Base-by-base conservation (phyloP, 2,888 invertebrate species). In the Kryphioiulus occultus region DNA sequence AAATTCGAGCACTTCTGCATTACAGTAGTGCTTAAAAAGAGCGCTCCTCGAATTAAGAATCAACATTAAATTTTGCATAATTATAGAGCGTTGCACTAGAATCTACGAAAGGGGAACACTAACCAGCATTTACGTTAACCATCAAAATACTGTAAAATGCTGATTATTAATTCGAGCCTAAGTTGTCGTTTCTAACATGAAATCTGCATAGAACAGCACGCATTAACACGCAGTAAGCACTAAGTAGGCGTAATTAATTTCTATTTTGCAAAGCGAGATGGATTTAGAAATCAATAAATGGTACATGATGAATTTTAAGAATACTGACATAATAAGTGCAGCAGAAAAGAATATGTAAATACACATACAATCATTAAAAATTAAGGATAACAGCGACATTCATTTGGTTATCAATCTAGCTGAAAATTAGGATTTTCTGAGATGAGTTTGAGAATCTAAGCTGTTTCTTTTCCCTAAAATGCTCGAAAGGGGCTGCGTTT, bases 11-110 rank as follows among this genome's bases (percentile, higher is more conserved):
- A 26, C 68, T 22, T 78, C n/a, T 78, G 30, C 78, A 78, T 78
- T 78, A 78, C 15, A 78, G 78, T 30, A 7, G 15, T 15, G 15
- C 68, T 68, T 68, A 26, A 22, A 68, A 68, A 68, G 68, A 10
- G n/a, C 68, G 68, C n/a, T 7, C 22, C 68, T 68, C 22, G 68
- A 68, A 68, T 68, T 68, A 68, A 78, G 15, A 78, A 78, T 78
- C 78, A 78, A 30, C 30, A 15, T 30, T 30, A 30, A 15, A 78
- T 78, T 26, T 78, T 26, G 30, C 30, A 30, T 78, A 78, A 78
- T 78, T 78, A 78, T 15, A 78, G 78, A 26, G 78, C 9, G n/a
- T n/a, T 19, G 17, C 53, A n/a, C 19, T 1, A 53, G 19, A 53
- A 30, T 30, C 78, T 78, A 30, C 30, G 78, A 78, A 68, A 4